A percentile compares a stretch with the other conserved stretches of the same genome.
Evolutionary conservation across 1,140 invertebrate species (phyloP).

Genomic region (Euwallacea fornicatus): DNA sequence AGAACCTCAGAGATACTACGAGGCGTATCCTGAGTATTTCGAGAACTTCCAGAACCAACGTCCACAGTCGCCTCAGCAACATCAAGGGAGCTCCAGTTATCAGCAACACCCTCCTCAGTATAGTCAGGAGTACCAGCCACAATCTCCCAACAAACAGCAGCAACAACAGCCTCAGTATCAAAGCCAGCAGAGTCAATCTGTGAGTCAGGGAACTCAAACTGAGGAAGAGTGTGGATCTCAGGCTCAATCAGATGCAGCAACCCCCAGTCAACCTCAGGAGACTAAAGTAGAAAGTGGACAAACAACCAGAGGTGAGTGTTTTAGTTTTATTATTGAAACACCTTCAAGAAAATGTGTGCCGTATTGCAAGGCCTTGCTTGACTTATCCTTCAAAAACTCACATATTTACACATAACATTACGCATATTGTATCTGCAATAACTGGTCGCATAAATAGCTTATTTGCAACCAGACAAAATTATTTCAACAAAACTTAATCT

Average conservation of each 20-base stretch:
- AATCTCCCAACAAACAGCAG: background rate
- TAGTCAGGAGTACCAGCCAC: conserved; percentile 30
- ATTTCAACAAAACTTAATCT: too few relatives aligned
- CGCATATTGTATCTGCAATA: too few relatives aligned
- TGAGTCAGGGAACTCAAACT: conserved; percentile 28
- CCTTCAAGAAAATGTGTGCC: too few relatives aligned
- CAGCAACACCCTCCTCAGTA: conserved; percentile 35
- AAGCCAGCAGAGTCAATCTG: conserved; percentile 19
- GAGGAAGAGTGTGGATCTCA: conserved; percentile 5
- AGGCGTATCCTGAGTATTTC: conserved; percentile 35
- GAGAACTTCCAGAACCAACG: conserved; percentile 36
- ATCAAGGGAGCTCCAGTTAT: conserved; percentile 34
- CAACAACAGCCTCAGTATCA: conserved; percentile 14
- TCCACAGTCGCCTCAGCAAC: conserved; percentile 45
- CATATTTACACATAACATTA: too few relatives aligned
- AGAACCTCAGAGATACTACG: conserved; percentile 31
- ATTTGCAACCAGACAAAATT: background rate
- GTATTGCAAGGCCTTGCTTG: too few relatives aligned
- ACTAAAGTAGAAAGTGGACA: conserved; percentile 43
- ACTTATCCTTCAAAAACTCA: too few relatives aligned
- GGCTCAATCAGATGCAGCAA: conserved; percentile 23
- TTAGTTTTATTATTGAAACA: background rate
- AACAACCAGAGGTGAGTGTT: conserved; percentile 37
- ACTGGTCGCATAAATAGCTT: background rate
- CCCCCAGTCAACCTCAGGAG: conserved; percentile 29